A percentile compares a stretch with the other conserved stretches of the same genome.
Conservation (phyloP, 2,113 vertebrate species). For the Sturnus vulgaris region DNA sequence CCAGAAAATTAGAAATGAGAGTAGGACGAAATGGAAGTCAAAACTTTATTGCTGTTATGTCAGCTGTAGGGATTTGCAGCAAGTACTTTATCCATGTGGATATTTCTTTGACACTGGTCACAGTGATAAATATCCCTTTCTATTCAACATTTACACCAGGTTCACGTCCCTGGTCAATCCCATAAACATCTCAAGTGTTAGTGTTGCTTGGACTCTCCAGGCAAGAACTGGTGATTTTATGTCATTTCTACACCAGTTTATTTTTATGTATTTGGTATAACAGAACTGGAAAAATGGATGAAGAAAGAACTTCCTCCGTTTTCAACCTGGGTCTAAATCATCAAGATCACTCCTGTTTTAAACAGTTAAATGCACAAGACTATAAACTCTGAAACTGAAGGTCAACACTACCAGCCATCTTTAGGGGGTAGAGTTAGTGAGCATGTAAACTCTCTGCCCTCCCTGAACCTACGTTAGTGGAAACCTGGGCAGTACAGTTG, state of each 20-base stretch:
- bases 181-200: neutral
- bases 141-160: neutral
- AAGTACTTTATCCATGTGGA: neutral
- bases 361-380: neutral
- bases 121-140: neutral
- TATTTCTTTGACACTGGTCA: neutral
- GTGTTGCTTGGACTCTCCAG: neutral
- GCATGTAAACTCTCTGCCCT: neutral
- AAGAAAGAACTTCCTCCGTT: neutral
- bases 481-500: neutral
- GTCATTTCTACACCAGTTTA: neutral
- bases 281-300: neutral
- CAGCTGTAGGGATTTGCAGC: neutral
- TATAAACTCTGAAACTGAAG: neutral
- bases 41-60: neutral
- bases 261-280: neutral
- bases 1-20: neutral
- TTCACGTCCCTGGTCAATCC: neutral
- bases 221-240: neutral
- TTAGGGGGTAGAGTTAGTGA: neutral
- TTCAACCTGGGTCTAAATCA: neutral
- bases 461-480: accelerated
- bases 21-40: neutral
- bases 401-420: neutral
- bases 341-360: neutral